Conservation (phyloP, 35 echinoderm and acorn worm species). For the Chiridota heheva region DNA sequence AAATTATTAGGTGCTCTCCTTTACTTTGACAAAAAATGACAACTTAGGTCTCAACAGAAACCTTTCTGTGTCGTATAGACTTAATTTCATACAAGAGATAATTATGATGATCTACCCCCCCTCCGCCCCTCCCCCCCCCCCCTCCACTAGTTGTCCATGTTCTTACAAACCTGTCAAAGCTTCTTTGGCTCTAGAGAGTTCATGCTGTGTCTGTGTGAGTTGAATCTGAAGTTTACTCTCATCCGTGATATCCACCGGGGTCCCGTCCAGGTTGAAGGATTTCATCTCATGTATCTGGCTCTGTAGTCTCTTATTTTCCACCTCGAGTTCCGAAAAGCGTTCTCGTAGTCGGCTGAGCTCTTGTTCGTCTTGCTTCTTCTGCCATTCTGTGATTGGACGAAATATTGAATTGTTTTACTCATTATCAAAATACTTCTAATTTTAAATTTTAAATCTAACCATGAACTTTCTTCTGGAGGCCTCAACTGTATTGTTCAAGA, state of each 20-base stretch:
- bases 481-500: too few species aligned
- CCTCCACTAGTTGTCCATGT: not conserved
- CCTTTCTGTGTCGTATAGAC: too few species aligned
- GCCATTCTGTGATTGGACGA: constrained; percentile 63
- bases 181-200: constrained; percentile 85
- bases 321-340: constrained; percentile 44
- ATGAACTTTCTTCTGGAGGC: too few species aligned
- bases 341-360: constrained; percentile 60
- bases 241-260: constrained; percentile 58
- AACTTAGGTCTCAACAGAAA: too few species aligned
- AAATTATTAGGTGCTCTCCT: too few species aligned
- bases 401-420: too few species aligned
- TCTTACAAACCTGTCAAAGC: constrained; percentile 70
- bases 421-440: too few species aligned
- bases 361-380: constrained; percentile 75
- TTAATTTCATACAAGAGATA: too few species aligned
- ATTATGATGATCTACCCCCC: too few species aligned
- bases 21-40: too few species aligned
- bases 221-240: constrained; percentile 78
- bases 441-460: too few species aligned
- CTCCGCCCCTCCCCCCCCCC: too few species aligned
- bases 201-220: constrained; percentile 88
- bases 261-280: constrained; percentile 47
- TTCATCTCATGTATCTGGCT: constrained; percentile 80
- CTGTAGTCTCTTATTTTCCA: constrained; percentile 77